Conservation (phyloP, 2,113 vertebrate genomes). For the Neolamprologus kungweensis region DNA sequence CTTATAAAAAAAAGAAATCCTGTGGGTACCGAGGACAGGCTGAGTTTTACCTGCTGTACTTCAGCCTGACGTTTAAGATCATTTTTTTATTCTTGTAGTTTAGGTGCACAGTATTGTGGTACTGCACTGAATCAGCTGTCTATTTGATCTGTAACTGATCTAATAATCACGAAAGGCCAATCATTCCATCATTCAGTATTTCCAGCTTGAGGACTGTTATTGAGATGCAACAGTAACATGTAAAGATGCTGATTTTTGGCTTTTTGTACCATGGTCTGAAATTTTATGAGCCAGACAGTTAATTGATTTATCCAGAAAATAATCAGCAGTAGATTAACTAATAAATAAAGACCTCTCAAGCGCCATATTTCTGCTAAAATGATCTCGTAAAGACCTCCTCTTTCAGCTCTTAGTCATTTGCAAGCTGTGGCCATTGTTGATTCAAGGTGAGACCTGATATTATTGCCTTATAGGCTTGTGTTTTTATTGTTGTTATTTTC, state of each 20-base stretch:
- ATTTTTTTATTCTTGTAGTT: neutral
- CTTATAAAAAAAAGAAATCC: neutral
- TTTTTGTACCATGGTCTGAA: neutral
- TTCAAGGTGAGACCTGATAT: slow-evolving; percentile 65
- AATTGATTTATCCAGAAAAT: neutral
- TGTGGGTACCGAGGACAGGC: slow-evolving; percentile 21
- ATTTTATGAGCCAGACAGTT: neutral
- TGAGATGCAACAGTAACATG: neutral
- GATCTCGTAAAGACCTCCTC: neutral
- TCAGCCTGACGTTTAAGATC: neutral
- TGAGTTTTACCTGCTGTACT: neutral
- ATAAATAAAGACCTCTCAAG: neutral
- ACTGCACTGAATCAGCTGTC: neutral
- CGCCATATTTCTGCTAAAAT: neutral
- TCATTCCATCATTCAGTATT: neutral
- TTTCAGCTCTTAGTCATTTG: slow-evolving; percentile 33
- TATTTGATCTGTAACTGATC: neutral
- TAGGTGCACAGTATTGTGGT: neutral
- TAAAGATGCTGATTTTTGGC: neutral
- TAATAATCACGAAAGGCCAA: neutral
- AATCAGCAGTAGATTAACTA: neutral
- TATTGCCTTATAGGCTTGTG: slow-evolving; percentile 56
- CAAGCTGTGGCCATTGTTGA: slow-evolving; percentile 62
- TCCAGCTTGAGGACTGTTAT: neutral
- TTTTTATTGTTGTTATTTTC: slow-evolving; percentile 76